These are phyloP conservation scores for Hydropotes inermis DNA, from an alignment of 2,113 vertebrate genomes.

Conservation along the genomic window DNA sequence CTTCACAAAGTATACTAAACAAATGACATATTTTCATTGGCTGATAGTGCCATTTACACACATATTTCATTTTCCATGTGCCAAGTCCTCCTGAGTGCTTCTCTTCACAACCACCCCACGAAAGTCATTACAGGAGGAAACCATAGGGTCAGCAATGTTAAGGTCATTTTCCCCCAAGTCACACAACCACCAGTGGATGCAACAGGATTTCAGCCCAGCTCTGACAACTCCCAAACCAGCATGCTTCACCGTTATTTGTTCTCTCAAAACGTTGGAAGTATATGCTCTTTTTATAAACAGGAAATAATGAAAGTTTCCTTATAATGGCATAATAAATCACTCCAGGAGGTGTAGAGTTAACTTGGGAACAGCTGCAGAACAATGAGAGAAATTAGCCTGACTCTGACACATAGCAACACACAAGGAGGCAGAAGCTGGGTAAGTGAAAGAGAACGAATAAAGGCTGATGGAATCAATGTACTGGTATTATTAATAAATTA, in stretches of 20 bases:
- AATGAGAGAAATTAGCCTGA: not conserved
- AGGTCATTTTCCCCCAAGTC: not conserved
- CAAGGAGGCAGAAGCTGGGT: not conserved
- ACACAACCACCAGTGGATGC: not conserved
- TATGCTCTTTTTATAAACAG: constrained; percentile 6
- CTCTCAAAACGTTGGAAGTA: not conserved
- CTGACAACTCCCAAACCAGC: not conserved
- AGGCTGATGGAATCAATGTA: not conserved
- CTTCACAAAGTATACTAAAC: constrained; percentile 50
- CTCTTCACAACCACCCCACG: not conserved
- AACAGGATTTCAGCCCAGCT: not conserved
- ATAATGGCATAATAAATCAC: not conserved
- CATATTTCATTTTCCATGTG: constrained; percentile 29
- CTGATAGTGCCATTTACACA: constrained; percentile 3
- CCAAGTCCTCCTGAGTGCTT: not conserved
- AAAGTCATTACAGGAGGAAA: not conserved
- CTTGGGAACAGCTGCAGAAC: not conserved
- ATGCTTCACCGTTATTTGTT: not conserved
- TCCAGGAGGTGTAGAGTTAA: not conserved
- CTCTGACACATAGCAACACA: not conserved
- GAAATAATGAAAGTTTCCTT: not conserved
- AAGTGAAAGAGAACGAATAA: not conserved
- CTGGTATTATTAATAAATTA: not conserved
- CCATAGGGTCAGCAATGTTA: not conserved
- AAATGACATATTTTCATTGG: constrained; percentile 57